phyloP scores from a whole-genome alignment of 2,113 vertebrate species.

The Spilogale gracilis region DNA sequence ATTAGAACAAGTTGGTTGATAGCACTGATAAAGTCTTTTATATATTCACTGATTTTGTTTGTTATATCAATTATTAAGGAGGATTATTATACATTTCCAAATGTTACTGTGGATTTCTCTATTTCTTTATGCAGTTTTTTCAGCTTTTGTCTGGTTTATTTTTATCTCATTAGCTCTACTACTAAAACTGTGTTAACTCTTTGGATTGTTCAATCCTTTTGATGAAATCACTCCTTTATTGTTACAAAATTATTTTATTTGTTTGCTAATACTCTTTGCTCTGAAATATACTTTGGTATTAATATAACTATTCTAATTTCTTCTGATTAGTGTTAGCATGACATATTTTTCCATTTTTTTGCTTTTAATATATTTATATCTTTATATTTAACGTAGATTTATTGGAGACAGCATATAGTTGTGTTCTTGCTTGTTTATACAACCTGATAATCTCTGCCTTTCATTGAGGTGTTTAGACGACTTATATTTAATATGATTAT shows the following conservation, averaged over 20 bases:
- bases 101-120: not conserved
- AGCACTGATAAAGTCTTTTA: not conserved
- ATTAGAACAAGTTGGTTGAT: not conserved
- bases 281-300: not conserved
- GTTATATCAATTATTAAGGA: not conserved
- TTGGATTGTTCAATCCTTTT: not conserved
- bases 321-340: not conserved
- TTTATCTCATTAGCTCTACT: not conserved
- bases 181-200: not conserved
- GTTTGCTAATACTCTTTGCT: conserved; percentile 1
- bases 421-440: not conserved
- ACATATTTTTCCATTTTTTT: not conserved
- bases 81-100: not conserved
- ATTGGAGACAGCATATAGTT: not conserved
- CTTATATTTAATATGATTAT: conserved; percentile 50
- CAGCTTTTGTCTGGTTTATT: not conserved
- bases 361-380: not conserved
- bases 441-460: not conserved
- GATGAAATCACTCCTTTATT: not conserved
- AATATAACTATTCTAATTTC: not conserved
- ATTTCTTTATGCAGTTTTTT: not conserved
- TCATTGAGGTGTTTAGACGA: not conserved
- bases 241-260: not conserved
- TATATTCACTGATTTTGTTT: not conserved
- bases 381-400: not conserved